phyloP scores from a whole-genome alignment of 2,113 vertebrate species.

The Urocitellus parryii region DNA sequence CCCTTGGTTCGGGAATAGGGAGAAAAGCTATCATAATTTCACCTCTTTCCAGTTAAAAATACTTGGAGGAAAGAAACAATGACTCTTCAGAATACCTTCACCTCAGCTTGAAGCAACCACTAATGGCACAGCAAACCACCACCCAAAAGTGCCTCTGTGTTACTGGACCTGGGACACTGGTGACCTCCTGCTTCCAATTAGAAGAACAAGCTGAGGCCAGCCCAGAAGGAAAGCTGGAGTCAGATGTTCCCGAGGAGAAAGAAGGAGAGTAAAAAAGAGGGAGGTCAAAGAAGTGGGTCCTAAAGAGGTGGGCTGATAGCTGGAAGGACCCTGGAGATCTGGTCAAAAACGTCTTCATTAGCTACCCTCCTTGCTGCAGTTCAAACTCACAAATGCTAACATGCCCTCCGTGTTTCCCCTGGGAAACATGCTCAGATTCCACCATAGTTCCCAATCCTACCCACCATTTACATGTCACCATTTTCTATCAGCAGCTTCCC shows the following conservation, averaged over 20 bases:
- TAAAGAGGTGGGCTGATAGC: neutral
- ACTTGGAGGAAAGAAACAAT: neutral
- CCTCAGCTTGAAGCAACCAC: conserved; percentile 37
- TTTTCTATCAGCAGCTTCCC: neutral
- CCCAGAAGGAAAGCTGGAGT: conserved; percentile 11
- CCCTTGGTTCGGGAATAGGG: neutral
- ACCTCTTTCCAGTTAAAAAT: conserved; percentile 34
- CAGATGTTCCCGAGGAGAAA: neutral
- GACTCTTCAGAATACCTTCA: conserved; percentile 32
- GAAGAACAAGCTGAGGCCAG: conserved; percentile 26
- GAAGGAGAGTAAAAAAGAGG: conserved; percentile 57
- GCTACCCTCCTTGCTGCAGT: neutral
- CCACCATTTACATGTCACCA: neutral
- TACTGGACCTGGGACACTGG: neutral
- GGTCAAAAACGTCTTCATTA: neutral
- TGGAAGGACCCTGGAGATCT: neutral
- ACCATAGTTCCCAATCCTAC: neutral
- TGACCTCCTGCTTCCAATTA: conserved; percentile 60
- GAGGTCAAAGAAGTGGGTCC: conserved; percentile 69
- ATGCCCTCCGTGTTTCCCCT: neutral
- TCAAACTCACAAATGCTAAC: neutral
- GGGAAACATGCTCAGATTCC: neutral
- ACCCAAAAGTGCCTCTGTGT: neutral
- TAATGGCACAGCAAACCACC: conserved; percentile 53
- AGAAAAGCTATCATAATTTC: neutral